Evolutionary conservation across 2,888 invertebrate genomes (phyloP).

Genomic region (Griposia aprilina): DNA sequence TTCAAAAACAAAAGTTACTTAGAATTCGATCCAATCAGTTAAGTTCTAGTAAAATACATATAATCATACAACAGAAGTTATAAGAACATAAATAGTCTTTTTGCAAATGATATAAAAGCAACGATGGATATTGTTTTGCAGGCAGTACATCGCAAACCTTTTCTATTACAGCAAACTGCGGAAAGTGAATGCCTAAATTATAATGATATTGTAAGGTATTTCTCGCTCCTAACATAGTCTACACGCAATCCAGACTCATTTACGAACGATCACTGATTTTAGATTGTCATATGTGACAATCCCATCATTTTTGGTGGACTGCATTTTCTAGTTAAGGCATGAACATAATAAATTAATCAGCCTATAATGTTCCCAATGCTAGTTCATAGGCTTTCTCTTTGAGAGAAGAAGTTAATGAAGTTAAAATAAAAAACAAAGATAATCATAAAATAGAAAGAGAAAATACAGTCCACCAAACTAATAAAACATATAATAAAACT

Average conservation of each 20-base stretch:
- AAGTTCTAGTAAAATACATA: not conserved
- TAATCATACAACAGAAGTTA: not conserved
- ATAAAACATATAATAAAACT: conserved; percentile 16
- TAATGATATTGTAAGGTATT: conserved; percentile 71
- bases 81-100: not conserved
- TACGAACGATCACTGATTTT: conserved; percentile 32
- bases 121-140: conserved; percentile 35
- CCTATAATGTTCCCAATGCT: not conserved
- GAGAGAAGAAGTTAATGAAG: not conserved
- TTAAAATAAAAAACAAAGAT: not conserved
- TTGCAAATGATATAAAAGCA: conserved; percentile 13
- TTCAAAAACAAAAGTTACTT: not conserved
- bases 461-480: conserved; percentile 29
- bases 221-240: conserved; percentile 49
- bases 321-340: conserved; percentile 19
- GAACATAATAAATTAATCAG: not conserved
- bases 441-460: not conserved
- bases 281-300: conserved; percentile 6
- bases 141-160: conserved; percentile 48
- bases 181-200: conserved; percentile 70
- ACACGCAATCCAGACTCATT: conserved; percentile 56
- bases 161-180: conserved; percentile 67
- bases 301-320: conserved; percentile 26
- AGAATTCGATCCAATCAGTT: not conserved
- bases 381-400: not conserved